phyloP scores from a whole-genome alignment of 1,140 invertebrate genomes.

The Drosophila nigromelanica region DNA sequence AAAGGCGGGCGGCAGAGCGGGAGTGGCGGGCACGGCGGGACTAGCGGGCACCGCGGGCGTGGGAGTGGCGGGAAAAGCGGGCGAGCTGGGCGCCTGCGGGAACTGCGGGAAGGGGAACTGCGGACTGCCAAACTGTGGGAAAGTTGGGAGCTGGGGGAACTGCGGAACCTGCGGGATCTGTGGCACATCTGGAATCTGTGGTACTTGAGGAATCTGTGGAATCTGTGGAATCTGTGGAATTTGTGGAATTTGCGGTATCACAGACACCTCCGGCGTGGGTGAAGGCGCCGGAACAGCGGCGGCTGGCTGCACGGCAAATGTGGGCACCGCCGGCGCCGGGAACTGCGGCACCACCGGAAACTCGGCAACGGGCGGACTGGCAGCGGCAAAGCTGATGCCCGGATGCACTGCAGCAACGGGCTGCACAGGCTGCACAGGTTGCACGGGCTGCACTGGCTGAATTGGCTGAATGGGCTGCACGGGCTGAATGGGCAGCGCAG shows the following conservation, averaged over 20 bases:
- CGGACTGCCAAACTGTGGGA: conserved; percentile 20
- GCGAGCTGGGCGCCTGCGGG: conserved; percentile 34
- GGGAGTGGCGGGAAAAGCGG: conserved; percentile 21
- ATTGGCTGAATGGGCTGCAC: conserved; percentile 11
- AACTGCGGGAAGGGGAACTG: conserved; percentile 47
- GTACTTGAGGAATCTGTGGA: conserved; percentile 33
- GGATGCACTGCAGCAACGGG: conserved; percentile 45
- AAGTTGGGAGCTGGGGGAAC: conserved; percentile 39
- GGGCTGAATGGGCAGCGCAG: conserved; percentile 3
- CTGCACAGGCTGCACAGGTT: conserved; percentile 51
- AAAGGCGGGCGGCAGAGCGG: conserved; percentile 29
- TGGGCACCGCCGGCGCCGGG: conserved; percentile 27
- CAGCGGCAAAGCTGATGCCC: conserved; percentile 42
- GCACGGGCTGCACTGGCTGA: conserved; percentile 34
- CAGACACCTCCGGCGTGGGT: conserved; percentile 40
- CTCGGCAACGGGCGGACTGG: conserved; percentile 36
- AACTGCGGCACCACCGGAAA: conserved; percentile 28
- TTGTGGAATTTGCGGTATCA: conserved; percentile 30
- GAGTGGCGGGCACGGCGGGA: conserved; percentile 27
- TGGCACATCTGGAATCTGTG: conserved; percentile 20
- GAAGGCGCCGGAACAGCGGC: conserved; percentile 36
- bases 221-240: conserved; percentile 27
- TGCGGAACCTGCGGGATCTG: conserved; percentile 22
- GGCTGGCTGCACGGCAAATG: conserved; percentile 54
- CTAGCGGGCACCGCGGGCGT: conserved; percentile 22